A percentile compares a stretch with the other conserved stretches of the same genome.
Evolutionary conservation across 2,113 vertebrate species (phyloP).

Genomic region (Catagonus wagneri): DNA sequence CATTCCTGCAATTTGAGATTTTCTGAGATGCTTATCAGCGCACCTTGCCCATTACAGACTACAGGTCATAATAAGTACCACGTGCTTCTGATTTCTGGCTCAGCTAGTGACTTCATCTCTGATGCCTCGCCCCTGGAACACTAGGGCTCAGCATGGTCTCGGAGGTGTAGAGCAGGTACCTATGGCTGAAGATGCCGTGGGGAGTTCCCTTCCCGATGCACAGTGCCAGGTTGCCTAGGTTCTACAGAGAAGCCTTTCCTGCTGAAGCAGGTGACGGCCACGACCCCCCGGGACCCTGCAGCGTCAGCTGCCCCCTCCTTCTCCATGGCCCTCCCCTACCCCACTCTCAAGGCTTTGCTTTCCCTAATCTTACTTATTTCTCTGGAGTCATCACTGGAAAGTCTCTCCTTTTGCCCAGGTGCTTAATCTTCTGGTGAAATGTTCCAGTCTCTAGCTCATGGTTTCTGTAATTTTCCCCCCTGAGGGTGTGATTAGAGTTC

Average conservation of each 20-base stretch:
- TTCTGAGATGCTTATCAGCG: background rate
- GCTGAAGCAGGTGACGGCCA: too few species aligned
- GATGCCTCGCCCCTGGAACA: accelerated
- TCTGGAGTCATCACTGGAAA: background rate
- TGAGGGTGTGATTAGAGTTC: background rate
- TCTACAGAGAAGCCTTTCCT: background rate
- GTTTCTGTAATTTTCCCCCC: background rate
- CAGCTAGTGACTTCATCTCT: background rate
- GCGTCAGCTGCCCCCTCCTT: too few species aligned
- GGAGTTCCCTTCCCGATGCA: background rate
- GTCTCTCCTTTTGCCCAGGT: accelerated
- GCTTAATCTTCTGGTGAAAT: background rate
- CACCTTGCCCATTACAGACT: background rate
- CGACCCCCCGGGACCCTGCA: too few species aligned
- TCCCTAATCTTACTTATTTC: background rate
- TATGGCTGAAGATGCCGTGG: background rate
- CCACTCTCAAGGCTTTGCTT: background rate
- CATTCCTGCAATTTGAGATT: background rate
- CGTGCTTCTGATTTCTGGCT: accelerated
- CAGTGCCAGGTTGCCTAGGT: background rate
- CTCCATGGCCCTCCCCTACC: background rate
- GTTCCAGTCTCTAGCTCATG: background rate
- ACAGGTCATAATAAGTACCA: too few species aligned
- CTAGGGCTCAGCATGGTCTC: background rate
- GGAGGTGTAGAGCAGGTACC: background rate